phyloP scores from a whole-genome alignment of 2,113 vertebrate species.

The Xiphorhynchus elegans region DNA sequence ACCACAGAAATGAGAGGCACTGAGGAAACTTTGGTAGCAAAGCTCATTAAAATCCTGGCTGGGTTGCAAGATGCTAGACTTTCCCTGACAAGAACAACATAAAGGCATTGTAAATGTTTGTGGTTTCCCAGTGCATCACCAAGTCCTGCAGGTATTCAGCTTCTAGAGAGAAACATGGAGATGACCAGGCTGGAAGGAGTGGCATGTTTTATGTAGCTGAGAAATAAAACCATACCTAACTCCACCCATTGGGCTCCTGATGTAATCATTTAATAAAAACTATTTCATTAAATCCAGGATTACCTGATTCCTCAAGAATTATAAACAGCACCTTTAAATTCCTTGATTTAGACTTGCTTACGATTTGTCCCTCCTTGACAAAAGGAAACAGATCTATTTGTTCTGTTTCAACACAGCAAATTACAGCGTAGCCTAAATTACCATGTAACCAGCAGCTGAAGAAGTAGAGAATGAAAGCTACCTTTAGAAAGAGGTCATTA shows the following conservation, averaged over 20 bases:
- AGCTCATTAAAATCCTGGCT: neutral
- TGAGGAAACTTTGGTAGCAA: neutral
- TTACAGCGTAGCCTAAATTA: neutral
- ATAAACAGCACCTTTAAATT: neutral
- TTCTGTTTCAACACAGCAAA: neutral
- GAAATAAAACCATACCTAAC: neutral
- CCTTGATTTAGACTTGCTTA: neutral
- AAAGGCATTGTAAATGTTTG: neutral
- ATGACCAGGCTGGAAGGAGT: neutral
- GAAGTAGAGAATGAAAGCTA: neutral
- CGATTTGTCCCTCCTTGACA: neutral
- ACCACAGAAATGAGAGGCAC: constrained; percentile 6
- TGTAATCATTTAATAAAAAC: neutral
- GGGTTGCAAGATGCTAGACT: neutral
- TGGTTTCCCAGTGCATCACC: neutral
- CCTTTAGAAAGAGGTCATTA: neutral
- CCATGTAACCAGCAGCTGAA: neutral
- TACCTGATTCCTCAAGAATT: neutral
- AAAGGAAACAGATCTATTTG: neutral
- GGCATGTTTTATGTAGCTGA: neutral
- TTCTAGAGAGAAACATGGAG: neutral
- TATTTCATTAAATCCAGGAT: neutral
- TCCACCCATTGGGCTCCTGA: neutral
- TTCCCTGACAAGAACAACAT: neutral
- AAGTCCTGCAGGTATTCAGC: neutral